Evolutionary conservation across 2,888 invertebrate species (phyloP).

Genomic region (Drosophila emarginata): DNA sequence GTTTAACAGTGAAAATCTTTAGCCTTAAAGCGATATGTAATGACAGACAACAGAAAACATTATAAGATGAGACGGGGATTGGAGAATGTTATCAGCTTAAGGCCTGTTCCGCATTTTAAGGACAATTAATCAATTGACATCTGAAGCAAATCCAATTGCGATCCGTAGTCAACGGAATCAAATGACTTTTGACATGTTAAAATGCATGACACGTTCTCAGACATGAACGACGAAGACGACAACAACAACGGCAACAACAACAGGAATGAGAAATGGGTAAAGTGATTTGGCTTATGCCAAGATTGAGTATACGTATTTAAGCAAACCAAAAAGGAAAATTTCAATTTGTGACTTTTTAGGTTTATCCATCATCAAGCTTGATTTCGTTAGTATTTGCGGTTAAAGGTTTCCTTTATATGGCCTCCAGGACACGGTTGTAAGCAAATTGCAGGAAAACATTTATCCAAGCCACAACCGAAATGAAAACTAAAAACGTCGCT

Average conservation of each 20-base stretch:
- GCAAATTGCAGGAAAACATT: slow-evolving; percentile 61
- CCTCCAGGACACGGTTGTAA: slow-evolving; percentile 24
- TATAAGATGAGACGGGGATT: background rate
- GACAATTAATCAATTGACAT: slow-evolving; percentile 53
- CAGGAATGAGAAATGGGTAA: background rate
- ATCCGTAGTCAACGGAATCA: slow-evolving; percentile 13
- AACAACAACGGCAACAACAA: background rate
- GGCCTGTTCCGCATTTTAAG: slow-evolving; percentile 13
- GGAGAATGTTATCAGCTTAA: background rate
- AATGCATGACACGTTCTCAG: slow-evolving; percentile 18
- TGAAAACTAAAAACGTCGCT: slow-evolving; percentile 57
- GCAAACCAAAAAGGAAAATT: background rate
- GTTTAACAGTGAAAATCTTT: slow-evolving; percentile 24
- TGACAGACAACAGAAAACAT: slow-evolving; percentile 26
- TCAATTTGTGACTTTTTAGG: background rate
- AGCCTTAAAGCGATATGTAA: slow-evolving; percentile 56
- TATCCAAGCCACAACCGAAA: slow-evolving; percentile 41
- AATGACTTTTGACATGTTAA: slow-evolving; percentile 30
- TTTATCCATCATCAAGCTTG: slow-evolving; percentile 2
- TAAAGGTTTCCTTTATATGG: slow-evolving; percentile 24
- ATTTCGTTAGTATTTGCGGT: slow-evolving; percentile 9
- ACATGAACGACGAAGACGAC: background rate
- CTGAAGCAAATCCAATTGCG: slow-evolving; percentile 32
- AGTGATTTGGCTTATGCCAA: background rate
- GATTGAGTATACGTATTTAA: background rate